Percentiles rank a stretch among this genome's conserved stretches.
Conservation (phyloP, 1,140 invertebrate species). For the Drosophila sturtevanti region DNA sequence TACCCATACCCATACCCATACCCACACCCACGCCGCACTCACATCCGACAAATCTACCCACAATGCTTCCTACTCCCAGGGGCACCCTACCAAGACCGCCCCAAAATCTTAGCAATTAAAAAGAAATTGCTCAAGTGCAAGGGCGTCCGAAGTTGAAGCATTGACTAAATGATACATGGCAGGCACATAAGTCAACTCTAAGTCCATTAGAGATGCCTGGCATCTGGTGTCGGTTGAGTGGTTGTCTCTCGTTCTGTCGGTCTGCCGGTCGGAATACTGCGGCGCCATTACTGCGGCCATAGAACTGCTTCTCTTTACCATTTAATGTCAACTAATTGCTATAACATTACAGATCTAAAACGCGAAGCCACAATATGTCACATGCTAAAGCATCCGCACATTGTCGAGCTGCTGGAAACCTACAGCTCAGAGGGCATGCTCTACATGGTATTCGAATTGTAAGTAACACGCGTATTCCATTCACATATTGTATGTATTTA, state of each 20-base stretch:
- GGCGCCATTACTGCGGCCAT: conserved; percentile 22
- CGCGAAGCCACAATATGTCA: conserved; percentile 99
- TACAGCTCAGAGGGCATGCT: conserved; percentile 99
- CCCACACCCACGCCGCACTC: background rate
- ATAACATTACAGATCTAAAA: conserved; percentile 92
- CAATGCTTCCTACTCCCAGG: background rate
- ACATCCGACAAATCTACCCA: background rate
- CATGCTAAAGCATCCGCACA: conserved; percentile 99
- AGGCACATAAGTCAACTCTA: conserved; percentile 69
- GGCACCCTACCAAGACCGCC: conserved; percentile 16
- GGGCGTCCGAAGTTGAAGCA: conserved; percentile 49
- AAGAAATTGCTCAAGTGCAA: conserved; percentile 75
- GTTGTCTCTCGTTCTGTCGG: background rate
- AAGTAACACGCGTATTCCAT: conserved; percentile 84
- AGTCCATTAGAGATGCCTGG: conserved; percentile 65
- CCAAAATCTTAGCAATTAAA: conserved; percentile 59
- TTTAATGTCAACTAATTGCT: conserved; percentile 71
- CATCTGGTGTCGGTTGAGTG: conserved; percentile 51
- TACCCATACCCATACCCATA: background rate
- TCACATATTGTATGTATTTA: conserved; percentile 22
- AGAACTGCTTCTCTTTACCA: conserved; percentile 32
- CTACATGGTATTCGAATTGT: conserved; percentile 99
- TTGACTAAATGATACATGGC: conserved; percentile 75
- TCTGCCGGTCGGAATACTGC: background rate
- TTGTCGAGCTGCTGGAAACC: conserved; percentile 98